Base-by-base conservation (phyloP, 2,113 vertebrate species). In the Hypocryptadius cinnamomeus region DNA sequence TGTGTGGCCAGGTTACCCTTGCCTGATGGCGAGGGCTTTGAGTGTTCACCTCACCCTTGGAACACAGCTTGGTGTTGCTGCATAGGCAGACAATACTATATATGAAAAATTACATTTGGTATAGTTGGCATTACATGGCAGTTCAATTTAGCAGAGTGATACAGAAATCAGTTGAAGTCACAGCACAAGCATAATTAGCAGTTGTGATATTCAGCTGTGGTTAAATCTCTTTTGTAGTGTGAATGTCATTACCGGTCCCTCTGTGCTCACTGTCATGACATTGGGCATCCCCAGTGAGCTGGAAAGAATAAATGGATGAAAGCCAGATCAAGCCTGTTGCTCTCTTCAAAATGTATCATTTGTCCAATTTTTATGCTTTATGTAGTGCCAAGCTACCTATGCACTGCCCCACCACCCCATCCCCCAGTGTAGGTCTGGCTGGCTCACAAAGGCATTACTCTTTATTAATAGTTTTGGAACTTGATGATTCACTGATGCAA, bases 1-100 rank as follows among this genome's bases (percentile, higher is more conserved):
- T 0, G 0, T 18, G 39, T 57, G 31, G 42, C 39, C 24, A 64
- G 39, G n/a, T n/a, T 57, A 17, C n/a, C 11, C 40, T 35, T 71
- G 19, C 3, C 51, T 78, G 48, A 4, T 45, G 54, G 53, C 63
- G 39, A 42, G 15, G 42, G 39, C 28, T 72, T 59, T 74, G 35
- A 60, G 35, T 33, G 11, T 73, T 68, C 44, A 21, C 40, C 56
- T 64, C 23, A 42, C 13, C 27, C 44, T 15, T 60, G 50, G 77
- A 82, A 45, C 48, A 69, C 14, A 57, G 47, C 59, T 72, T 2
- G 1, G 30, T 37, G 42, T 45, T 77, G 64, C 64, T 63, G 27
- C 72, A 30, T 8, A 56, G 37, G 24, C 51, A 78, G 21, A 31
- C 16, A 14, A 33, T 61, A n/a, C 28, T 57, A 18, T 17, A 27